These are phyloP conservation scores for Agraylea sexmaculata DNA, from an alignment of 1,140 invertebrate species.

Conservation along the genomic window DNA sequence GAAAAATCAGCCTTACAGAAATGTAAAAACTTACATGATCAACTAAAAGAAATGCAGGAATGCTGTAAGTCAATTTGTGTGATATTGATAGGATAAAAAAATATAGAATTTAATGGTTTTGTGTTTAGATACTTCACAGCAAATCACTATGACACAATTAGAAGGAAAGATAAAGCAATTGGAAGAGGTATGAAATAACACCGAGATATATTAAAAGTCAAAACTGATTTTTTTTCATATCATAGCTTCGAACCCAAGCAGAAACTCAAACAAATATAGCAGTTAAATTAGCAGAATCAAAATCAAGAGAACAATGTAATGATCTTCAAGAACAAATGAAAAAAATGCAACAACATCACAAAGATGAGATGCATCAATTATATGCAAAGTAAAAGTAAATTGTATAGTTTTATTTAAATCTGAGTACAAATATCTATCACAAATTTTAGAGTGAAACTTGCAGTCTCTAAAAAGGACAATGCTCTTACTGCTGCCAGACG, in stretches of 20 bases:
- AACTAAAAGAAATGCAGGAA: constrained; percentile 45
- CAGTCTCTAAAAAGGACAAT: constrained; percentile 64
- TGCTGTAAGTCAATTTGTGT: constrained; percentile 30
- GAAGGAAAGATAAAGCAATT: constrained; percentile 37
- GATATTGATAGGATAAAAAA: not conserved
- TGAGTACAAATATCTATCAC: constrained; percentile 1
- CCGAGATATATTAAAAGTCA: constrained; percentile 3
- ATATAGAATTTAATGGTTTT: constrained; percentile 3
- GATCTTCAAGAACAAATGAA: constrained; percentile 11
- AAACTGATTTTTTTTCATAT: constrained; percentile 23
- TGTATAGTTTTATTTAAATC: not conserved
- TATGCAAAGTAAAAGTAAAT: constrained; percentile 16
- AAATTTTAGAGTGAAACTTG: constrained; percentile 55
- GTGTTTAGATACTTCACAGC: constrained; percentile 15
- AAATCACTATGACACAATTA: constrained; percentile 28
- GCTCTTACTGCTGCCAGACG: constrained; percentile 55
- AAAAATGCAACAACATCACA: constrained; percentile 17
- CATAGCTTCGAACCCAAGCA: constrained; percentile 26
- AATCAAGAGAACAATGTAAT: constrained; percentile 11
- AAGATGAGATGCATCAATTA: constrained; percentile 21
- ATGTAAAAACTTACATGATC: constrained; percentile 46
- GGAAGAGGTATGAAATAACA: constrained; percentile 35
- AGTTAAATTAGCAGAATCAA: constrained; percentile 12
- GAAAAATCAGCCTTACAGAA: constrained; percentile 42
- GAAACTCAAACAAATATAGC: constrained; percentile 13